Conservation (phyloP, 2,797 vertebrate genomes). For the Lophotriccus pileatus region DNA sequence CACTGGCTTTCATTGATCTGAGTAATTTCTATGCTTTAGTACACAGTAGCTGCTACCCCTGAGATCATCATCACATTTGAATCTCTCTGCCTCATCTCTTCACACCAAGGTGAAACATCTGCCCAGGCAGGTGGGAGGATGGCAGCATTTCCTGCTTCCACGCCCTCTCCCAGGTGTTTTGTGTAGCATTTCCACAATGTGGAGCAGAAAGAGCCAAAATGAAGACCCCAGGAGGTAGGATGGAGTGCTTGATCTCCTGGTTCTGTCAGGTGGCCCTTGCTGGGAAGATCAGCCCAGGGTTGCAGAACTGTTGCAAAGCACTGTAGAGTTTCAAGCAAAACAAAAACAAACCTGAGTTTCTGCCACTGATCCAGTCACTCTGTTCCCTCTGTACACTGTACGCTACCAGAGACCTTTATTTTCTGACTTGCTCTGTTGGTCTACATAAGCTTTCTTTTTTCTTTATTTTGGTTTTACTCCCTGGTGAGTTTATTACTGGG, state of each 20-base stretch:
- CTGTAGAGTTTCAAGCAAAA: background rate
- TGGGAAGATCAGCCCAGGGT: background rate
- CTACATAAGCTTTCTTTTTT: background rate
- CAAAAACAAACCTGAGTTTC: background rate
- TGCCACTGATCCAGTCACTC: background rate
- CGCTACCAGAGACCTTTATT: background rate
- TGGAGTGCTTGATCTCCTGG: background rate
- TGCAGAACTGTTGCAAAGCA: background rate
- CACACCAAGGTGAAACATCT: background rate
- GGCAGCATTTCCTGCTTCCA: background rate
- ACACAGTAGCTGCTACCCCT: background rate
- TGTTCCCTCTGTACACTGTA: background rate
- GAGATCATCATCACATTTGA: background rate
- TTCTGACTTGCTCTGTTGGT: background rate
- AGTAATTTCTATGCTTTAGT: background rate
- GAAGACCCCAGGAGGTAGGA: background rate
- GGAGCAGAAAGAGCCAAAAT: background rate
- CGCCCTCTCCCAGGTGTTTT: background rate
- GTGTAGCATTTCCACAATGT: background rate
- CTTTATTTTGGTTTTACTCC: background rate
- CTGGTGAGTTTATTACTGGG: background rate
- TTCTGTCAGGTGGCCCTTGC: background rate
- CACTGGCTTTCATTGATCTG: background rate
- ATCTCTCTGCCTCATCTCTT: background rate
- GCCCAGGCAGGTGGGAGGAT: background rate